Evolutionary conservation across 2,888 invertebrate species (phyloP).

Genomic region (Octonoba sinensis): DNA sequence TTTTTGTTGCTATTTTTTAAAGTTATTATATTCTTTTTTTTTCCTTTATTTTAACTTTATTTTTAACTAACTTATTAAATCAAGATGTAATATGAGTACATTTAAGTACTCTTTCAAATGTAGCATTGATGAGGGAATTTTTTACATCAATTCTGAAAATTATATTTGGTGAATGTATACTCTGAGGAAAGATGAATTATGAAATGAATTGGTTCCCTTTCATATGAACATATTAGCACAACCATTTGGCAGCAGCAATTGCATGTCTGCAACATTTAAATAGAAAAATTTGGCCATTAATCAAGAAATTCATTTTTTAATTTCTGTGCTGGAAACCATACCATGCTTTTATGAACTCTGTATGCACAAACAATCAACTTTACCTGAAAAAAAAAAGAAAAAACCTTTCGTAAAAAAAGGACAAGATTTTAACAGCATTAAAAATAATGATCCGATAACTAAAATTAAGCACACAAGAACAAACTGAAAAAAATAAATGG

Average conservation of each 20-base stretch:
- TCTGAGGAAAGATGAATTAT: background rate
- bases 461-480: background rate
- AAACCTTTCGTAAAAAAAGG: background rate
- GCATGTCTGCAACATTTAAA: background rate
- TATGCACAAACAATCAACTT: constrained; percentile 61
- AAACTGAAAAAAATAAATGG: background rate
- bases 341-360: constrained; percentile 41
- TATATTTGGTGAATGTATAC: too few species aligned
- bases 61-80: too few species aligned
- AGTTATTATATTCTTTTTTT: too few species aligned
- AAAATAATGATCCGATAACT: background rate
- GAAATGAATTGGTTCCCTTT: constrained; percentile 8
- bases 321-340: constrained; percentile 49
- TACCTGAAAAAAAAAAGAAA: constrained; percentile 19
- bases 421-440: background rate
- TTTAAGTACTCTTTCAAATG: too few species aligned
- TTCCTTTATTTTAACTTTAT: too few species aligned
- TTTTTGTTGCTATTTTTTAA: too few species aligned
- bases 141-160: too few species aligned
- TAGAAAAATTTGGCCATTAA: background rate
- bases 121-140: too few species aligned
- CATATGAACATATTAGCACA: constrained; percentile 2
- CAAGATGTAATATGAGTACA: too few species aligned
- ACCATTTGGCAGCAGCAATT: constrained; percentile 15
- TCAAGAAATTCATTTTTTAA: constrained; percentile 24